Conservation (phyloP, 2,888 invertebrate genomes). For the Scaeva pyrastri region DNA sequence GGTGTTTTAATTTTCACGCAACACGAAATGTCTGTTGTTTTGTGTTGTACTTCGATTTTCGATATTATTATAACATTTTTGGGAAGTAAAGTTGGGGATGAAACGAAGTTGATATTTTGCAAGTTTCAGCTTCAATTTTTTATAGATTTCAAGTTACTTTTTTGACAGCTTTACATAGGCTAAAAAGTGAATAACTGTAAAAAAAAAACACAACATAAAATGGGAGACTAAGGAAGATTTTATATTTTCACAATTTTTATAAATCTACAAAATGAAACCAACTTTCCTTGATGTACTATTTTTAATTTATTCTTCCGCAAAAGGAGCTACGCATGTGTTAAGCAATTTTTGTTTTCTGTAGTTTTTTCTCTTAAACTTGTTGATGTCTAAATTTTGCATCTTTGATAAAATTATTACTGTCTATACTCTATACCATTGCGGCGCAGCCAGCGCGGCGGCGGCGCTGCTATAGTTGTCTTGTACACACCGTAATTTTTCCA, state of each 20-base stretch:
- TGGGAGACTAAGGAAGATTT: too few species aligned
- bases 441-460: background rate
- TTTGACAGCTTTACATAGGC: too few species aligned
- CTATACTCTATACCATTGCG: background rate
- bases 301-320: background rate
- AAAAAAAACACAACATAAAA: too few species aligned
- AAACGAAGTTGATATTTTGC: background rate
- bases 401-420: conserved; percentile 12
- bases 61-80: conserved; percentile 1
- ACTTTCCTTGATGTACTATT: background rate
- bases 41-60: background rate
- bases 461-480: background rate
- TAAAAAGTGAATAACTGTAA: too few species aligned
- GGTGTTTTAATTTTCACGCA: conserved; percentile 46
- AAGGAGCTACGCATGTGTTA: background rate
- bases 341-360: background rate
- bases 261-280: too few species aligned
- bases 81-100: background rate
- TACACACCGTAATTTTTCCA: background rate
- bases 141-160: too few species aligned
- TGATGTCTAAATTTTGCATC: conserved; percentile 30
- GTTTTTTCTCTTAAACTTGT: conserved; percentile 12
- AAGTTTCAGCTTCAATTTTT: too few species aligned
- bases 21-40: conserved; percentile 46
- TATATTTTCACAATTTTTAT: too few species aligned